Percentiles rank a stretch among this genome's conserved stretches.
These are phyloP conservation scores for Cassiopea xamachana DNA, from an alignment of 30 jellyfish, hydroid and myxozoan genomes.

Conservation along the genomic window DNA sequence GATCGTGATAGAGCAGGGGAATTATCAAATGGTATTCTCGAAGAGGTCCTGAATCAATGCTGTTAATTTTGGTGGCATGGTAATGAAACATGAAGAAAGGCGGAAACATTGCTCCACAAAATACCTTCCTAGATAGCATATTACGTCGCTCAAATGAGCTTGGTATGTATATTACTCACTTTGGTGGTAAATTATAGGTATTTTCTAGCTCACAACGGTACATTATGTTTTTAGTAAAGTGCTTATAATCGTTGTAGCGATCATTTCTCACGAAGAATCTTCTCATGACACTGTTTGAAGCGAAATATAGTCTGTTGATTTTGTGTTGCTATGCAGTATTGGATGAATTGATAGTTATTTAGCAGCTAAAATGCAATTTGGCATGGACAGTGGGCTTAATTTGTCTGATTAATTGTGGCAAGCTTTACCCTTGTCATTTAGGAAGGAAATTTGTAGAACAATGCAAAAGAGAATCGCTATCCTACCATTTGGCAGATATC, in stretches of 20 bases:
- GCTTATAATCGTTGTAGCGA: neutral
- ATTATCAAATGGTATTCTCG: neutral
- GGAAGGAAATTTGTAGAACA: too few relatives aligned
- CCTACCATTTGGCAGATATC: too few relatives aligned
- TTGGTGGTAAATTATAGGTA: neutral
- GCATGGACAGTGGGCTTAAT: neutral
- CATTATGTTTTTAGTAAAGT: too few relatives aligned
- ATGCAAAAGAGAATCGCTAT: too few relatives aligned
- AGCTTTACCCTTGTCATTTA: too few relatives aligned
- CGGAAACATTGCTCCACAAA: slow-evolving; percentile 70
- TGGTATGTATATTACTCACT: slow-evolving; percentile 36
- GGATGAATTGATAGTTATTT: neutral
- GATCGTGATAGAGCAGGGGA: neutral
- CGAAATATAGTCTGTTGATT: neutral
- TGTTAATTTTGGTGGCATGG: neutral
- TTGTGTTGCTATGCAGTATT: neutral
- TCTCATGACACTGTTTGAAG: too few relatives aligned
- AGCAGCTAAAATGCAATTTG: neutral
- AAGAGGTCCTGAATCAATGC: neutral
- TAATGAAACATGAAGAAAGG: slow-evolving; percentile 42
- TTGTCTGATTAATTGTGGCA: too few relatives aligned
- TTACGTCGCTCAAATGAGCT: slow-evolving; percentile 75
- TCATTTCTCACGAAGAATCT: neutral
- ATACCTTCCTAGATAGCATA: slow-evolving; percentile 75
- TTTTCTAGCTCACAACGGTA: too few relatives aligned